Percentiles rank a stretch among this genome's conserved stretches.
These are phyloP conservation scores for Murina feae DNA, from an alignment of 2,113 vertebrate species.

Conservation along the genomic window DNA sequence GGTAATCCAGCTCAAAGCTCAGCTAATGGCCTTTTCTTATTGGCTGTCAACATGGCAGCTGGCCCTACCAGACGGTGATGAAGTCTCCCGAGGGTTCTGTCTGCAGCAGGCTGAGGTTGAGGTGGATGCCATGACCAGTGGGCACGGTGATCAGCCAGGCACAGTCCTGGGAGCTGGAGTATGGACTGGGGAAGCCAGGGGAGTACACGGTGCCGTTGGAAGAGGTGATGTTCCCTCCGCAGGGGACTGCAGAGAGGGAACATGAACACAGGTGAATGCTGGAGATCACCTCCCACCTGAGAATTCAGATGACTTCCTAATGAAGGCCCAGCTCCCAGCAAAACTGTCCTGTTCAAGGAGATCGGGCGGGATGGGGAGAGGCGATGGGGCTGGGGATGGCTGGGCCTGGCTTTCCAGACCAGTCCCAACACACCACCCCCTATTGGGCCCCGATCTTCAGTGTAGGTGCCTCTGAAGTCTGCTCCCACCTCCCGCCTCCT, in stretches of 20 bases:
- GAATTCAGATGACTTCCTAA: not conserved
- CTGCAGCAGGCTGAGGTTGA: constrained; percentile 96
- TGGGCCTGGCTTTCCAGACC: not conserved
- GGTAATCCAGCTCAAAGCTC: not conserved
- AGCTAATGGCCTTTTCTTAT: not conserved
- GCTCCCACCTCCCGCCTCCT: rapidly evolving
- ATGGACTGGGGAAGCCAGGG: constrained; percentile 95
- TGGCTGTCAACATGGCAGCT: not conserved
- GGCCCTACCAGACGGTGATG: constrained; percentile 93
- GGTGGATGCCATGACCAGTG: constrained; percentile 88
- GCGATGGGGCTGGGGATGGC: not conserved
- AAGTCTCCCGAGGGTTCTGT: constrained; percentile 94
- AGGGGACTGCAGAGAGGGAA: constrained; percentile 86
- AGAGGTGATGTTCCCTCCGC: constrained; percentile 92
- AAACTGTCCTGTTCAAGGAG: not conserved
- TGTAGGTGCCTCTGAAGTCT: not conserved
- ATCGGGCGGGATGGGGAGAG: rapidly evolving
- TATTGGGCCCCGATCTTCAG: not conserved
- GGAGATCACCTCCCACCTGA: not conserved
- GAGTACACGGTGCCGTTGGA: constrained; percentile 96
- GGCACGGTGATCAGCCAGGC: constrained; percentile 93
- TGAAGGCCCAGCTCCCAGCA: not conserved
- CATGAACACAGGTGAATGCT: constrained; percentile 27
- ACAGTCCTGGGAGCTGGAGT: constrained; percentile 94
- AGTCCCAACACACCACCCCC: not conserved